Base-by-base conservation (phyloP, 2,888 invertebrate genomes). In the Sinopyrophorus schimmeli region DNA sequence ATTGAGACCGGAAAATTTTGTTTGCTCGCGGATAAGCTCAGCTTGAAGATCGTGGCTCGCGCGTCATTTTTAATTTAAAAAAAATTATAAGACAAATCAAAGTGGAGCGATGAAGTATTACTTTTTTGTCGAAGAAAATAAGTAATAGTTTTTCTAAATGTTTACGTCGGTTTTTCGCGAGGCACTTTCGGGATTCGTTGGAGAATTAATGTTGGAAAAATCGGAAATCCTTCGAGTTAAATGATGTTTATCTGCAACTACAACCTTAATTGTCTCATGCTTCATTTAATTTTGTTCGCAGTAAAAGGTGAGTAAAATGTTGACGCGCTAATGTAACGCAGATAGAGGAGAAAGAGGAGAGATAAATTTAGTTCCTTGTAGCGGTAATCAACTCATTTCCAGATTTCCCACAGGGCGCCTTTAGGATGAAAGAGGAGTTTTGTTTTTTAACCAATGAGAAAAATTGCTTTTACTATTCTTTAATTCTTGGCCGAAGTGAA, bases 331-430 rank as follows among this genome's bases (percentile, higher is more conserved):
- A 41, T 40, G n/a, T n/a, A n/a, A n/a, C n/a, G 26, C 17, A 40
- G 16, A 24, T 10, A 10, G 9, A 32, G 30, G 15, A 27, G 34
- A 38, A 46, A 41, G 34, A 53, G 37, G 30, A 32, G 49, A 60
- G 56, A 60, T 59, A 58, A 58, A 60, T 59, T 55, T 54, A 53
- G 49, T 53, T 53, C 55, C 57, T 62, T 60, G 57, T 57, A 53
- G 54, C 53, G 47, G 57, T 59, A 61, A 63, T 59, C 60, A 59
- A 60, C 59, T 60, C 58, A 62, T 62, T 63, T 61, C 60, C 57
- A 51, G 55, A 54, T 48, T 53, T 59, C 57, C 57, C 53, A 55
- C 40, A 53, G 57, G 57, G 47, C 54, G 55, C 51, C 34, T 40
- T 43, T 48, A 41, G 44, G 34, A 32, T 32, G 40, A 48, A 53